Evolutionary conservation across 2,113 vertebrate species (phyloP).

Genomic region (Hyla sarda): DNA sequence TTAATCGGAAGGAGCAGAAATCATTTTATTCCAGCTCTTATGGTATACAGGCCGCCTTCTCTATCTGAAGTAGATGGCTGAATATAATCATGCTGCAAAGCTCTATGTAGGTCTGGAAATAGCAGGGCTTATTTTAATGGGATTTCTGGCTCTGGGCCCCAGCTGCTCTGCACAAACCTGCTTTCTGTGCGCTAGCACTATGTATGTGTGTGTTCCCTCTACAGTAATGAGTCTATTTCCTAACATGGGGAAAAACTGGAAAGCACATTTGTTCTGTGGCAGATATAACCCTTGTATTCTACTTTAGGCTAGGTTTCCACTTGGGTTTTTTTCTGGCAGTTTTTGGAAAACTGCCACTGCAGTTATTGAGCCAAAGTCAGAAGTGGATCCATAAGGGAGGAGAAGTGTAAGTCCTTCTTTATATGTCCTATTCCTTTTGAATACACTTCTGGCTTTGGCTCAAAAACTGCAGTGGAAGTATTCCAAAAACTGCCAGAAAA

Average conservation of each 20-base stretch:
- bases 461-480: too few relatives aligned
- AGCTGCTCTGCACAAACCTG: slow-evolving; percentile 73
- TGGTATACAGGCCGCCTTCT: slow-evolving; percentile 74
- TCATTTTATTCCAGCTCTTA: slow-evolving; percentile 77
- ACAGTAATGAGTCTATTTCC: slow-evolving; percentile 74
- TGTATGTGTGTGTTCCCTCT: slow-evolving; percentile 66
- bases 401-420: too few relatives aligned
- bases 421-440: too few relatives aligned
- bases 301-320: too few relatives aligned
- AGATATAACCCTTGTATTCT: slow-evolving; percentile 65
- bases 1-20: slow-evolving; percentile 68
- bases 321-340: too few relatives aligned
- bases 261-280: slow-evolving; percentile 67
- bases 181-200: slow-evolving; percentile 74
- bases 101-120: slow-evolving; percentile 86
- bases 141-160: slow-evolving; percentile 82
- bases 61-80: slow-evolving; percentile 73
- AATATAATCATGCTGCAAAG: slow-evolving; percentile 83
- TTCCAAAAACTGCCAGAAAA: too few relatives aligned
- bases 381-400: too few relatives aligned
- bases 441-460: too few relatives aligned
- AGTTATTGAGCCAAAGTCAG: too few relatives aligned
- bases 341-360: too few relatives aligned
- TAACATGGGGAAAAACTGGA: slow-evolving; percentile 71
- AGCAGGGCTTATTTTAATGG: slow-evolving; percentile 88